Evolutionary conservation across 2,888 invertebrate genomes (phyloP).

Genomic region (Lasioglossum morio): DNA sequence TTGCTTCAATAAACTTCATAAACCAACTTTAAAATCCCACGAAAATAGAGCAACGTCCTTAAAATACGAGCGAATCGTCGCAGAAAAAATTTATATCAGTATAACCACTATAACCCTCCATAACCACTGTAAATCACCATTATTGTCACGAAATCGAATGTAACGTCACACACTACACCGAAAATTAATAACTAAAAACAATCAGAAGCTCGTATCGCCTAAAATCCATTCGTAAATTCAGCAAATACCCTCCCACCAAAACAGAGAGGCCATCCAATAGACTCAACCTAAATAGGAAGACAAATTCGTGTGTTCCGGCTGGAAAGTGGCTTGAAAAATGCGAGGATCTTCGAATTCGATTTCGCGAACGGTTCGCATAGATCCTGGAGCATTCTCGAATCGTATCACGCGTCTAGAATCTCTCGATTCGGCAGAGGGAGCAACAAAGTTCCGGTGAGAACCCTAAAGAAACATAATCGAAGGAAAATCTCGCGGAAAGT

Average conservation of each 20-base stretch:
- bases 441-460: neutral
- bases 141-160: neutral
- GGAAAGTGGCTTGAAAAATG: neutral
- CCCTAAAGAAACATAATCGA: neutral
- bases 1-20: neutral
- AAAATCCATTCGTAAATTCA: neutral
- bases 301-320: neutral
- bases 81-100: neutral
- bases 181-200: neutral
- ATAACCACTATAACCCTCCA: no score
- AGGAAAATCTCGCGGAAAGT: neutral
- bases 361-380: conserved; percentile 20
- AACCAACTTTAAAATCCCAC: no score
- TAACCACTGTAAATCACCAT: no score
- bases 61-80: no score
- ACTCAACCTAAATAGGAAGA: neutral
- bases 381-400: conserved; percentile 15
- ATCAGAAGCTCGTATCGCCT: neutral
- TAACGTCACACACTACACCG: neutral
- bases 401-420: conserved; percentile 32
- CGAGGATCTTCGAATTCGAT: conserved; percentile 47
- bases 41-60: no score
- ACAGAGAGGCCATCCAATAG: neutral
- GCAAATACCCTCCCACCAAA: neutral
- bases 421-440: conserved; percentile 34